Percentiles rank a stretch among this genome's conserved stretches.
Conservation (phyloP, 2,797 vertebrate species). For the Enteromius fasciolatus region DNA sequence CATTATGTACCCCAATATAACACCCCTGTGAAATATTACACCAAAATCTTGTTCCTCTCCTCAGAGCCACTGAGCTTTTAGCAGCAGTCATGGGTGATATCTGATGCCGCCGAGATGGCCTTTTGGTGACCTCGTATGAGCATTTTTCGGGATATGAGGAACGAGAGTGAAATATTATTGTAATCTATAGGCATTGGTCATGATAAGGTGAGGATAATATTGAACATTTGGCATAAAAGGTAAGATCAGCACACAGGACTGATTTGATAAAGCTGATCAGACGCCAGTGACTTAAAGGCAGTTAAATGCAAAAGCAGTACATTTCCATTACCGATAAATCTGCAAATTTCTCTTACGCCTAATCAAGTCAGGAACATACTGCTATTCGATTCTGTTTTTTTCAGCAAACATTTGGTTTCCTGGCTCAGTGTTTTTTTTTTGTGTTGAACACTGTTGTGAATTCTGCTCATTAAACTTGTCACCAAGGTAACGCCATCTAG, state of each 20-base stretch:
- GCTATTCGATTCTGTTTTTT: not conserved
- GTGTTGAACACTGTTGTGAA: not conserved
- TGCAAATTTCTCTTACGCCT: not conserved
- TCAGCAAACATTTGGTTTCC: not conserved
- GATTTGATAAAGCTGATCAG: not conserved
- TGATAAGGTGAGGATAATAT: not conserved
- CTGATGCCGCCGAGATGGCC: conserved; percentile 16
- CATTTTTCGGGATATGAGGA: not conserved
- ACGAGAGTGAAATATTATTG: not conserved
- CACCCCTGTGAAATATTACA: conserved; percentile 19
- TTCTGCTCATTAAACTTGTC: conserved; percentile 19
- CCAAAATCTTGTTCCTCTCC: conserved; percentile 22
- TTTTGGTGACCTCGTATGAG: conserved; percentile 23
- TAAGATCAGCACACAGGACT: not conserved
- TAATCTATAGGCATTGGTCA: not conserved
- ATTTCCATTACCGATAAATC: not conserved
- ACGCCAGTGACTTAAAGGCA: not conserved
- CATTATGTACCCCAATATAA: conserved; percentile 24
- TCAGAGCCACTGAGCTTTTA: not conserved
- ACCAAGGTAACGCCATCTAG: conserved; percentile 16
- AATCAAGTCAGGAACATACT: not conserved
- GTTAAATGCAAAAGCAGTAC: not conserved
- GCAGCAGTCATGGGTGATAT: not conserved
- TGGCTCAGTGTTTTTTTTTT: not conserved
- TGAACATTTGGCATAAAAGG: not conserved